Base-by-base conservation (phyloP, 2,888 invertebrate species). In the Operophtera brumata region DNA sequence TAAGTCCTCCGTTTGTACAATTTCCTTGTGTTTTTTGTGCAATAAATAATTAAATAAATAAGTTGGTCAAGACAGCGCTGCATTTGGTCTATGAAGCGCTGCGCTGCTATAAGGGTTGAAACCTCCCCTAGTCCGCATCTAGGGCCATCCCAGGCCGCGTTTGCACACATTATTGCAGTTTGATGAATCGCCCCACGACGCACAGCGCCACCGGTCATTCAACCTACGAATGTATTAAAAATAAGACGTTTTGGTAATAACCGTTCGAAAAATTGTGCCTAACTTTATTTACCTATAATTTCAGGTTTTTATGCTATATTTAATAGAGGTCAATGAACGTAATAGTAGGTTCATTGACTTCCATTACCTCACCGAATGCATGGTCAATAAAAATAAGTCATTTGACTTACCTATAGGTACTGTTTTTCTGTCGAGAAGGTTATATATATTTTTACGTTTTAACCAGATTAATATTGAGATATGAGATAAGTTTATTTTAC, bases 121-220 rank as follows among this genome's bases (percentile, higher is more conserved):
- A 53, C 55, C 67, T 76, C 82, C 84, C 83, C 83, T 80, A 78
- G 74, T 70, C 64, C 70, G 70, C 77, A 77, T 78, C 78, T 77
- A 78, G 75, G 77, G 69, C 75, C 77, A 80, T 80, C 79, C 79
- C 75, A 67, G 65, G 65, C 64, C 70, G 69, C 77, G 81, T 80
- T 80, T 81, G 77, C 81, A 77, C 79, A 82, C 84, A 83, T 83
- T 82, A 83, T 83, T 82, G 76, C 80, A 77, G 80, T 84, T 80
- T 85, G 84, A 85, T 84, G 84, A 80, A 84, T 82, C 82, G 79
- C 78, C 73, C 72, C 66, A 64, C 74, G 72, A 67, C 72, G 69
- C 72, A n/a, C n/a, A 63, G 63, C 66, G 64, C 60, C 62, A 60
- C 65, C 78, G 85, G 84, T 82, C 85, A 73, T 83, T 84, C 83